These are phyloP conservation scores for Drosophila kurseongensis DNA, from an alignment of 1,140 invertebrate species.

Conservation along the genomic window DNA sequence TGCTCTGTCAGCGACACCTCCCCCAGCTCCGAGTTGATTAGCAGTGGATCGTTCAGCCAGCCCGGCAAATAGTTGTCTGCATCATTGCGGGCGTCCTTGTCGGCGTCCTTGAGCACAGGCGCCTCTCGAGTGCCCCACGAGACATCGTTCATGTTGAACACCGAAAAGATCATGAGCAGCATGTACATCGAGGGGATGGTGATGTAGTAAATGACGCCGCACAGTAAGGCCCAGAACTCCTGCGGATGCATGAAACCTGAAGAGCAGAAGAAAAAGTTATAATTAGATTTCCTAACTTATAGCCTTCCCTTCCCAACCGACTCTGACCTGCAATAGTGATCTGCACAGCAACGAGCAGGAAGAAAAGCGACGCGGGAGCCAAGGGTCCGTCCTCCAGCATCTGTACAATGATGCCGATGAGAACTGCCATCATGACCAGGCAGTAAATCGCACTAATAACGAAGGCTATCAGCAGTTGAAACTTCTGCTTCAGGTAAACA, in stretches of 20 bases:
- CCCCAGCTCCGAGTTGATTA: conserved; percentile 87
- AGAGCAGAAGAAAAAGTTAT: too few relatives aligned
- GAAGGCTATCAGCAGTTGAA: conserved; percentile 90
- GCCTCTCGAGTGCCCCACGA: conserved; percentile 96
- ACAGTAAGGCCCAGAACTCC: conserved; percentile 91
- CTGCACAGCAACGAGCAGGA: conserved; percentile 87
- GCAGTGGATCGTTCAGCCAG: conserved; percentile 89
- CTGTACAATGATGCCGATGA: conserved; percentile 94
- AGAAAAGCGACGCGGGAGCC: conserved; percentile 92
- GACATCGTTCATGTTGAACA: conserved; percentile 96
- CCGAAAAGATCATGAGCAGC: conserved; percentile 94
- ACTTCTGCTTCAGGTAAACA: conserved; percentile 89
- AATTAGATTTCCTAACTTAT: too few relatives aligned
- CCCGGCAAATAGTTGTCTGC: conserved; percentile 85
- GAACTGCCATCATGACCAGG: conserved; percentile 96
- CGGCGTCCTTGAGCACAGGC: conserved; percentile 63
- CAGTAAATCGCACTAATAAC: conserved; percentile 92
- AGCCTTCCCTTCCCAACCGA: too few relatives aligned
- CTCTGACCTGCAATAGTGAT: conserved; percentile 87
- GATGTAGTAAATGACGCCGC: conserved; percentile 94
- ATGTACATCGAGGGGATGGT: conserved; percentile 97
- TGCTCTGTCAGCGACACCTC: conserved; percentile 88
- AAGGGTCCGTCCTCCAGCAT: conserved; percentile 91
- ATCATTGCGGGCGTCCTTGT: conserved; percentile 17
- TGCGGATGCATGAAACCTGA: conserved; percentile 91